Evolutionary conservation across 2,113 vertebrate genomes (phyloP).

Genomic region (Apus apus): DNA sequence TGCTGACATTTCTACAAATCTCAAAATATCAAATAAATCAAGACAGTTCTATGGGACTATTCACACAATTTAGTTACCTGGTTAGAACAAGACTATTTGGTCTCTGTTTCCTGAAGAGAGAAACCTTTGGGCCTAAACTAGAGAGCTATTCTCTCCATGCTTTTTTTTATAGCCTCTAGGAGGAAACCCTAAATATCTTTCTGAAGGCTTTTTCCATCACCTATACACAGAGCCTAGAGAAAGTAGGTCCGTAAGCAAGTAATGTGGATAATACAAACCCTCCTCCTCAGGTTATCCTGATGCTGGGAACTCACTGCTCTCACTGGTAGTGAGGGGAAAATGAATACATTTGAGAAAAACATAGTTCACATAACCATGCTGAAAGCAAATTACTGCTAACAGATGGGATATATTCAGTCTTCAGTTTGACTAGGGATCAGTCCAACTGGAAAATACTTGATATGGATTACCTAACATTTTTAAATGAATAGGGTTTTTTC

Average conservation of each 20-base stretch:
- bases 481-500: background rate
- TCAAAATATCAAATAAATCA: background rate
- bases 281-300: background rate
- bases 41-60: background rate
- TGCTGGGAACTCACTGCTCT: background rate
- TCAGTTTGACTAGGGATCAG: background rate
- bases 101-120: background rate
- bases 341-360: rapidly evolving
- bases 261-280: background rate
- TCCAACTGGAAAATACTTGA: background rate
- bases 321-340: background rate
- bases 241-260: background rate
- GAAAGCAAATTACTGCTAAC: background rate
- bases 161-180: background rate
- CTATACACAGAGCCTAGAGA: background rate
- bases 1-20: background rate
- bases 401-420: background rate
- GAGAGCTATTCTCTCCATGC: background rate
- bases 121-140: background rate
- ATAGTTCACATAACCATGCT: background rate
- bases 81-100: background rate
- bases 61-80: background rate
- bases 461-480: background rate
- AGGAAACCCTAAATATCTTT: background rate
- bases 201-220: background rate